phyloP scores from a whole-genome alignment of 1,140 invertebrate genomes.

The Rhagoletis zephyria region DNA sequence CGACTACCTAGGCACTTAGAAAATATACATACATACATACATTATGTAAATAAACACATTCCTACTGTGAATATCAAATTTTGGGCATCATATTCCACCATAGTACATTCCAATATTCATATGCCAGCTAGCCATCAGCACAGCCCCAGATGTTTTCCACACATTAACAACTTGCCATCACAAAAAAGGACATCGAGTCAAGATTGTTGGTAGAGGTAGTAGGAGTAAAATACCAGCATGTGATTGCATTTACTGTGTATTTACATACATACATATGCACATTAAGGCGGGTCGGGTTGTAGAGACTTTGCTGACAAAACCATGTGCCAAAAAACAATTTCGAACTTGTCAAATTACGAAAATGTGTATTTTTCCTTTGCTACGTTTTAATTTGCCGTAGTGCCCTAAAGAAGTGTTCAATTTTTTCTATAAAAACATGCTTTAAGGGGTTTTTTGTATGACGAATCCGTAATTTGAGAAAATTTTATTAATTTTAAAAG shows the following conservation, averaged over 20 bases:
- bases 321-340: too few species aligned
- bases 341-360: too few species aligned
- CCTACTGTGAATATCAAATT: neutral
- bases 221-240: neutral
- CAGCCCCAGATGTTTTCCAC: conserved; percentile 16
- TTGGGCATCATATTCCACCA: neutral
- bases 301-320: too few species aligned
- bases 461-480: too few species aligned
- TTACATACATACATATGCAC: neutral
- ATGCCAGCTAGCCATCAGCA: neutral
- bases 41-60: neutral
- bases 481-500: too few species aligned
- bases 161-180: neutral
- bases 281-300: too few species aligned
- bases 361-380: too few species aligned
- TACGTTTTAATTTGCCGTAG: too few species aligned
- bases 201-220: neutral
- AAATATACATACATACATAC: neutral
- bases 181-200: neutral
- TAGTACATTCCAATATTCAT: conserved; percentile 18
- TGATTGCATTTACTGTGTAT: neutral
- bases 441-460: too few species aligned
- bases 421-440: too few species aligned
- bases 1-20: neutral
- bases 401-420: too few species aligned